Base-by-base conservation (phyloP, 1,140 invertebrate species). In the Eumaeus atala region DNA sequence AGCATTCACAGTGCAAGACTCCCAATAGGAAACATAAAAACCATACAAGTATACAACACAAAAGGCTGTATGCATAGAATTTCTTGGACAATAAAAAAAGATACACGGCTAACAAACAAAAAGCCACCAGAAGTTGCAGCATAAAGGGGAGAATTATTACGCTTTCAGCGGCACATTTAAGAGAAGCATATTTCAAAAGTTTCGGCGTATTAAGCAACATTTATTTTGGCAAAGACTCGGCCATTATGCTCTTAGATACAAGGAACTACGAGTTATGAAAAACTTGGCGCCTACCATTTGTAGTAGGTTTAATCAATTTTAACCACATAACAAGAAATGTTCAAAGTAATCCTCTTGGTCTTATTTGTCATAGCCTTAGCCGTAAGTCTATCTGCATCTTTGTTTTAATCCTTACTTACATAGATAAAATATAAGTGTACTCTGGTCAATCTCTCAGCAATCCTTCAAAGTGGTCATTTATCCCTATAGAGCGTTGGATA, bases 91-190 rank as follows among this genome's bases (percentile, higher is more conserved):
- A 79, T 74, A 74, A 75, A 79, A n/a, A 77, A 70, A 79, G 67
- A 76, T 66, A 74, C 70, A 74, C 58, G 64, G 55, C 56, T 35
- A 56, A 59, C 72, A 58, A 72, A 71, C 69, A 77, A 74, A 81
- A 77, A 78, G 70, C 64, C 59, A 40, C 47, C 58, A 66, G 67
- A 84, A 79, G 61, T 78, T 75, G 66, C 66, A 67, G 72, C 79
- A 83, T 85, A 83, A 83, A 75, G 76, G 60, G 72, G 70, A 76
- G 71, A 86, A 77, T 84, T 84, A 86, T 83, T 67, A 69, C 67
- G 77, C 83, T 86, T 82, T 86, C 80, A 86, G 73, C 79, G 72
- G 72, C 80, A 77, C 83, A 84, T 86, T 86, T 86, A 84, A 81
- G 70, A 72, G 67, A 56, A 79, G 64, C 83, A 84, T 86, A 84